phyloP scores from a whole-genome alignment of 2,888 invertebrate genomes.

The Amiota communis region DNA sequence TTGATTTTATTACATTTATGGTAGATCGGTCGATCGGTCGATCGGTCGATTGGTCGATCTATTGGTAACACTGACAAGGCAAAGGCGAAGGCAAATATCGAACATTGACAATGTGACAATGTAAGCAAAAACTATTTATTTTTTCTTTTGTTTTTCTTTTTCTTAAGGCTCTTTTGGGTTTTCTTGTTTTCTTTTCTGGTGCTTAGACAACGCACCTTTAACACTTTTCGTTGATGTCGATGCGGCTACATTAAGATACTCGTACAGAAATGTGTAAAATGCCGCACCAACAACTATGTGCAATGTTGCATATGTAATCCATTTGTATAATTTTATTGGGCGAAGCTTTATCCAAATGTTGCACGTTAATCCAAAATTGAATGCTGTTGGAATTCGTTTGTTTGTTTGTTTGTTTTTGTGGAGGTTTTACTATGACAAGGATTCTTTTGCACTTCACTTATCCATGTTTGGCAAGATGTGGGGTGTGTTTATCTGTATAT shows the following conservation, averaged over 20 bases:
- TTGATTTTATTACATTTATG: conserved; percentile 7
- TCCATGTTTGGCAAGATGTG: not conserved
- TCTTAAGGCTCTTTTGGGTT: not conserved
- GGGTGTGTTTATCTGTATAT: not conserved
- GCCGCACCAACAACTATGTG: not conserved
- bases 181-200: conserved; percentile 36
- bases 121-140: not conserved
- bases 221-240: conserved; percentile 40
- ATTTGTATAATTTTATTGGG: conserved; percentile 32
- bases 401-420: conserved; percentile 22
- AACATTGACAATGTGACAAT: conserved; percentile 56
- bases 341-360: conserved; percentile 12
- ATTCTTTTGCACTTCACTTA: conserved; percentile 30
- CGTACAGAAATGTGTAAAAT: conserved; percentile 6
- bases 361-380: conserved; percentile 37
- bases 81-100: conserved; percentile 33
- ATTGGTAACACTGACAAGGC: not conserved
- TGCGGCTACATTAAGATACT: not conserved
- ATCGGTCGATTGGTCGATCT: not conserved
- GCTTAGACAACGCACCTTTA: conserved; percentile 57
- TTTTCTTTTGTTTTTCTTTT: conserved; percentile 1
- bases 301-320: conserved; percentile 7
- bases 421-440: conserved; percentile 7
- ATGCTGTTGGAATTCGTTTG: conserved; percentile 36
- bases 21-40: not conserved